These are phyloP conservation scores for Ivindomyrus marchei DNA, from an alignment of 2,113 vertebrate genomes.

Conservation along the genomic window DNA sequence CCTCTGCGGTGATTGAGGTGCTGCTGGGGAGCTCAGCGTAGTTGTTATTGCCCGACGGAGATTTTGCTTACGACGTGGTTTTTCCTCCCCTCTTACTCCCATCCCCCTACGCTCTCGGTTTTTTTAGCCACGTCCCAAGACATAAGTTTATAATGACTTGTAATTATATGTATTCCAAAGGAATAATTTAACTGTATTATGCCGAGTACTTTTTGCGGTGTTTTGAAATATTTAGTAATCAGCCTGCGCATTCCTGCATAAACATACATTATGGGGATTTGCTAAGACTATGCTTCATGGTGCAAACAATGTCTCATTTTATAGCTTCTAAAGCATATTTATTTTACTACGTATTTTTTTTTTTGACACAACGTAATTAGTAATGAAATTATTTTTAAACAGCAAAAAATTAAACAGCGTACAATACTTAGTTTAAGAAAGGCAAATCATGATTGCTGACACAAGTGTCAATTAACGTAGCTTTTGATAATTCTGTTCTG, in stretches of 20 bases:
- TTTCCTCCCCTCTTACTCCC: not conserved
- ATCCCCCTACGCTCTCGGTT: slow-evolving; percentile 12
- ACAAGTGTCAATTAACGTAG: not conserved
- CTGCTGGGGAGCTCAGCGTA: slow-evolving; percentile 20
- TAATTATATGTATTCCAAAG: not conserved
- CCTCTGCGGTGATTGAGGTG: slow-evolving; percentile 13
- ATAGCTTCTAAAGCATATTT: not conserved
- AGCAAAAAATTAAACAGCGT: not conserved
- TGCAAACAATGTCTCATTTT: not conserved
- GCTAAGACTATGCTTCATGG: not conserved
- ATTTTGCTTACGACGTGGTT: slow-evolving; percentile 28
- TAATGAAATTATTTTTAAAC: not conserved
- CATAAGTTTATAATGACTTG: not conserved
- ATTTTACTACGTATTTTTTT: not conserved
- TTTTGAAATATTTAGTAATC: not conserved
- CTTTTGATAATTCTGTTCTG: not conserved
- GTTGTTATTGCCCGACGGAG: slow-evolving; percentile 24
- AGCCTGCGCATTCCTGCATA: not conserved
- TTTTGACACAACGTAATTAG: not conserved
- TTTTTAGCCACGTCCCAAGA: slow-evolving; percentile 9
- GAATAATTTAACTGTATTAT: not conserved
- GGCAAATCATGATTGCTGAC: not conserved
- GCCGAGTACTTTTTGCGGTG: not conserved
- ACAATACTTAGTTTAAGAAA: not conserved
- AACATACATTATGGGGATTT: not conserved